Conservation (phyloP, 2,113 vertebrate species). For the Natator depressus region DNA sequence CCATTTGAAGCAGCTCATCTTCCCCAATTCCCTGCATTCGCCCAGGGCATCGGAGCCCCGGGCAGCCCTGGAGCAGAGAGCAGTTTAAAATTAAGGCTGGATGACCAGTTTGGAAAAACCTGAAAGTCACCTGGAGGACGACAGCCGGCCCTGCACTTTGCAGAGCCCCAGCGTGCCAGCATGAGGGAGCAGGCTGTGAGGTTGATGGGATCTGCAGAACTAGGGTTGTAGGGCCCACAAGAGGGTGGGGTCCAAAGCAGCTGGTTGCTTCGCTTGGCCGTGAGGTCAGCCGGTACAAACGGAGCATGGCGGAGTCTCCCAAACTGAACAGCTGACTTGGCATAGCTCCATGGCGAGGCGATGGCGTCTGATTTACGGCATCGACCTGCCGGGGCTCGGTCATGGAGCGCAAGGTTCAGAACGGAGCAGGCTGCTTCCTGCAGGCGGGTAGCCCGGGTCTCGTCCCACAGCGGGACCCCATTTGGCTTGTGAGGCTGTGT, state of each 20-base stretch:
- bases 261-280: background rate
- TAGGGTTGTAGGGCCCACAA: fast-evolving
- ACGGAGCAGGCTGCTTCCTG: background rate
- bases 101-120: background rate
- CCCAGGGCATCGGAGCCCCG: too few relatives aligned
- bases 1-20: too few relatives aligned
- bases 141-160: background rate
- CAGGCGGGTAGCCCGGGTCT: background rate
- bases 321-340: background rate
- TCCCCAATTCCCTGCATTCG: background rate
- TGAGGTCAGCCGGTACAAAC: background rate
- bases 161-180: fast-evolving
- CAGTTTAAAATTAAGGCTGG: background rate
- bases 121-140: background rate
- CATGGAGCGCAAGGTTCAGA: fast-evolving
- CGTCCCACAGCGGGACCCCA: fast-evolving
- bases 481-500: background rate
- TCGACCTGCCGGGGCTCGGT: background rate
- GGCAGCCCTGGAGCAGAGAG: too few relatives aligned
- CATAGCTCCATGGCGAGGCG: background rate
- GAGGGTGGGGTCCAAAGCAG: background rate
- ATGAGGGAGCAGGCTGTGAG: background rate
- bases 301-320: background rate
- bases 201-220: background rate
- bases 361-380: background rate